phyloP scores from a whole-genome alignment of 2,797 vertebrate genomes.

The Oreochromis mossambicus region DNA sequence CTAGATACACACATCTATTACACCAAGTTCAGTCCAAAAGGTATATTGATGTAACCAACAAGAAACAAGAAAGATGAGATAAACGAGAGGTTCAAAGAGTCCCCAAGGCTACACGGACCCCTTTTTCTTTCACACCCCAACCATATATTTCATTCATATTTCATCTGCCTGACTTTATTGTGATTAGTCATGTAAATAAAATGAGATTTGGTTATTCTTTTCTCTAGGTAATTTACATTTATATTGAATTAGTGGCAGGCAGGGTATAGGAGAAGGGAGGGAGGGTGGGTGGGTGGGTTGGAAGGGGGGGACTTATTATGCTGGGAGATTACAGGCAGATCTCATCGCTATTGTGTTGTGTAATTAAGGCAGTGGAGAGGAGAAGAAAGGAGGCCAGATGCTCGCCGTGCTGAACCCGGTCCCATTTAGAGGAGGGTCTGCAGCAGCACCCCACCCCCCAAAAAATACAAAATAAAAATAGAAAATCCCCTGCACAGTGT shows the following conservation, averaged over 20 bases:
- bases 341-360: conserved; percentile 79
- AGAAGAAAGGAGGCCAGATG: conserved; percentile 78
- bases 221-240: conserved; percentile 82
- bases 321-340: conserved; percentile 78
- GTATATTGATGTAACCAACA: conserved; percentile 59
- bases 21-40: conserved; percentile 49
- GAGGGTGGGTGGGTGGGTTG: background rate
- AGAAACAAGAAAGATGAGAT: conserved; percentile 59
- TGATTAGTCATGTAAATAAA: conserved; percentile 84
- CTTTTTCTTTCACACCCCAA: conserved; percentile 33
- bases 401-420: conserved; percentile 61
- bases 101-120: conserved; percentile 28
- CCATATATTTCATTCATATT: conserved; percentile 74
- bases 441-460: conserved; percentile 38
- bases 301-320: conserved; percentile 66
- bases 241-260: conserved; percentile 81
- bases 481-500: conserved; percentile 1
- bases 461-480: background rate
- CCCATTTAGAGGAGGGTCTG: conserved; percentile 59
- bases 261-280: conserved; percentile 34
- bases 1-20: conserved; percentile 56
- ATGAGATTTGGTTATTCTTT: conserved; percentile 80
- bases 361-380: conserved; percentile 76
- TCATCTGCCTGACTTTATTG: conserved; percentile 74
- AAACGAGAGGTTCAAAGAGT: conserved; percentile 62